These are phyloP conservation scores for Andricus grossulariae DNA, from an alignment of 1,140 invertebrate species.

Conservation along the genomic window DNA sequence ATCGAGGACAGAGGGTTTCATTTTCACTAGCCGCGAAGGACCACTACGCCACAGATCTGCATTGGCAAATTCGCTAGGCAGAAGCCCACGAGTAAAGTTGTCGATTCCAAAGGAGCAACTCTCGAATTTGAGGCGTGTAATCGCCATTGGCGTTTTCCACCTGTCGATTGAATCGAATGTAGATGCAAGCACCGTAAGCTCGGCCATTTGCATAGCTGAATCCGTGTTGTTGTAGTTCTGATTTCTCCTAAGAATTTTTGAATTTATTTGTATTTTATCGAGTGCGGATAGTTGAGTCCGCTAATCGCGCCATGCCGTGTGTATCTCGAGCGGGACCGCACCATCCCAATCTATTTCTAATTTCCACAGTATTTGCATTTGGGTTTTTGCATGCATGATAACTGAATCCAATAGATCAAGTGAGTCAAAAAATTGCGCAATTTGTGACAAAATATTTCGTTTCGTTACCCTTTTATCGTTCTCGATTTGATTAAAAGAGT, in stretches of 20 bases:
- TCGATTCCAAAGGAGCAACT: slow-evolving; percentile 70
- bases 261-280: background rate
- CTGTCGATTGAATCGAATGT: background rate
- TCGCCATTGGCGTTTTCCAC: background rate
- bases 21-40: background rate
- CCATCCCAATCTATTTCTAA: too few relatives aligned
- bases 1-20: background rate
- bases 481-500: too few relatives aligned
- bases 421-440: too few relatives aligned
- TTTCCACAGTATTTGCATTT: too few relatives aligned
- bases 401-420: too few relatives aligned
- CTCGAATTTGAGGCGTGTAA: slow-evolving; percentile 64
- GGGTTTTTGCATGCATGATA: too few relatives aligned
- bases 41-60: slow-evolving; percentile 8
- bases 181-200: too few relatives aligned
- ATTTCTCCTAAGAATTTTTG: background rate
- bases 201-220: slow-evolving; percentile 28
- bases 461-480: too few relatives aligned
- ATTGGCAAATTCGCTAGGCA: too few relatives aligned
- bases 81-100: slow-evolving; percentile 61
- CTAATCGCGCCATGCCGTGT: slow-evolving; percentile 9
- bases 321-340: too few relatives aligned
- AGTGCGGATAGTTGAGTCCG: background rate
- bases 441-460: too few relatives aligned
- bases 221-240: background rate